Evolutionary conservation across 2,113 vertebrate species (phyloP), one percentile per base, ranked within the genome.

Genomic region (Pseudopodoces humilis): DNA sequence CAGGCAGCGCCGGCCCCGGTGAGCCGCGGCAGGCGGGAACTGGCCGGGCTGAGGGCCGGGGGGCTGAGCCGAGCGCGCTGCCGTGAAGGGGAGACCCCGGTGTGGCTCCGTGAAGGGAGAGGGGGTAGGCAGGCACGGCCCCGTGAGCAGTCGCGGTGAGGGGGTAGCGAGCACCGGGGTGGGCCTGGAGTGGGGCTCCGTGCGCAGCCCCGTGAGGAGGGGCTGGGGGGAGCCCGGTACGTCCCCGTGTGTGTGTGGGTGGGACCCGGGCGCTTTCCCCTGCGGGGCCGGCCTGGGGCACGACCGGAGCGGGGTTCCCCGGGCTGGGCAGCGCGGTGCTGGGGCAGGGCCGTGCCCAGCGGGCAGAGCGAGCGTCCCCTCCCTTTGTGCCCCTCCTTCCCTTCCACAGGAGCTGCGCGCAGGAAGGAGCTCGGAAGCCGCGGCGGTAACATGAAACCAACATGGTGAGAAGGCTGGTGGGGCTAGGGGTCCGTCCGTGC

Each of bases 391-490:
- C 60, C 60, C 82, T 86, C 67, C 7, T 93, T 96, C 41, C 24
- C 8, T 75, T 74, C 43, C 17, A 1, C 87, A 96, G 96, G 80
- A 80, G 87, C 95, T 64, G 92, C 30, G 14, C 12, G 24, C 83
- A 55, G 81, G 62, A 84, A 68, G 65, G 81, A 89, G 19, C 60
- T 56, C 41, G 47, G 85, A 15, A 16, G 5, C 82, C 62, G 6
- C 58, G 76, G 71, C 31, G 59, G 41, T 86, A 86, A 80, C 89
- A 94, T 94, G 94, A 90, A 69, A 13, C 76, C 91, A 14, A 65
- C 68, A 96, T 96, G 96, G 96, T 96, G 95, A 96, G 96, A 55
- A 94, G 56, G 64, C 72, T 28, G 55, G 9, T 37, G 94, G 89
- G 72, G 25, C 23, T 18, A 7, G 86, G 86, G 93, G 31, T 31